Evolutionary conservation across 2,797 vertebrate genomes (phyloP).

Genomic region (Poecilia gillii): DNA sequence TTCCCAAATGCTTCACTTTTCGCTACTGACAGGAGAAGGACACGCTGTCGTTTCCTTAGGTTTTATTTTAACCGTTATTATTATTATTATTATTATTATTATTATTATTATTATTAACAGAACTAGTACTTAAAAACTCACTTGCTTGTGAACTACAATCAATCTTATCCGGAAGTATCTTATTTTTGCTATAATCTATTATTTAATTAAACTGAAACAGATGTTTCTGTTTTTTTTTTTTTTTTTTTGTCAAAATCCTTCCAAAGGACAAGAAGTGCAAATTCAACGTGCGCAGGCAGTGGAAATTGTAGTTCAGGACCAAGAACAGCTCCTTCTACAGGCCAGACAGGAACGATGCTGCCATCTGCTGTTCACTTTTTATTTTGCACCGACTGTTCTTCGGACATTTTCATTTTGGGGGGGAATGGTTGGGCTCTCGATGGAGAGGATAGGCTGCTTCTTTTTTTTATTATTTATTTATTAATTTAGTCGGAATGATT

Average conservation of each 20-base stretch:
- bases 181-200: not conserved
- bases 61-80: slow-evolving; percentile 5
- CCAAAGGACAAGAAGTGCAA: slow-evolving; percentile 10
- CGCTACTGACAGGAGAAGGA: slow-evolving; percentile 46
- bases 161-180: not conserved
- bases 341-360: slow-evolving; percentile 67
- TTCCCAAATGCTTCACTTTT: slow-evolving; percentile 47
- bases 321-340: slow-evolving; percentile 54
- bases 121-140: not conserved
- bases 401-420: not conserved
- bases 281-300: not conserved
- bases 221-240: not conserved
- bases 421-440: not conserved
- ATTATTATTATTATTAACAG: slow-evolving; percentile 2
- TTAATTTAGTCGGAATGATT: not conserved
- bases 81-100: slow-evolving; percentile 4
- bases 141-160: not conserved
- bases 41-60: not conserved
- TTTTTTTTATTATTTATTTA: not conserved
- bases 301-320: slow-evolving; percentile 65
- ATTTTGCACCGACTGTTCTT: slow-evolving; percentile 17
- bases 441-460: not conserved
- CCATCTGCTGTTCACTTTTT: slow-evolving; percentile 65
- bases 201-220: not conserved
- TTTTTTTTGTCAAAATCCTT: not conserved